Conservation (phyloP, 1,140 invertebrate species). For the Drosophila azteca region DNA sequence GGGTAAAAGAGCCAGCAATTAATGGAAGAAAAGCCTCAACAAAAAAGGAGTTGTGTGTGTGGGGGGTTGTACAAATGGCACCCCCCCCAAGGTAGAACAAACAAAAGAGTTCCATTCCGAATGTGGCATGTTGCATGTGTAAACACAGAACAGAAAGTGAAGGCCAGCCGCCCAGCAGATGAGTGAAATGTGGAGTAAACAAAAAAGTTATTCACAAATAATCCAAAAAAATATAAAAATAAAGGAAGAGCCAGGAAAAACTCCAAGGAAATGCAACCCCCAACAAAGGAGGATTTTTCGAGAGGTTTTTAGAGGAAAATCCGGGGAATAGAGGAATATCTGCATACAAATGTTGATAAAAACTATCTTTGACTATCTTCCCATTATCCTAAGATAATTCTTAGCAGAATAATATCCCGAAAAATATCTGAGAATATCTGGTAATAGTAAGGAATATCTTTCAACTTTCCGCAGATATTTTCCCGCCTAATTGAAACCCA, state of each 20-base stretch:
- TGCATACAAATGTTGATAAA: too few relatives aligned
- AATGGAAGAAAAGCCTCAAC: constrained; percentile 21
- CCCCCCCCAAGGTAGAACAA: constrained; percentile 20
- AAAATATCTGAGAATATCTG: too few relatives aligned
- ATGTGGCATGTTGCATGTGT: constrained; percentile 32
- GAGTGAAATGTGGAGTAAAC: constrained; percentile 53
- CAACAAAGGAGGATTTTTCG: constrained; percentile 13
- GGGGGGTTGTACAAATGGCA: neutral
- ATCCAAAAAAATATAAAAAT: neutral
- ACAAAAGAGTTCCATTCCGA: constrained; percentile 32
- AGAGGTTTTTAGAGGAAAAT: too few relatives aligned
- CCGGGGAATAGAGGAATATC: too few relatives aligned
- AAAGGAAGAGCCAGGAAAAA: too few relatives aligned
- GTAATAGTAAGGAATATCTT: too few relatives aligned
- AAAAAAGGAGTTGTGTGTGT: constrained; percentile 13
- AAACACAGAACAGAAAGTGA: constrained; percentile 48
- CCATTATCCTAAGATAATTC: too few relatives aligned
- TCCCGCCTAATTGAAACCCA: neutral
- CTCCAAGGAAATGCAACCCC: constrained; percentile 42
- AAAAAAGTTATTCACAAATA: constrained; percentile 27
- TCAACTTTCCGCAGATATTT: constrained; percentile 3
- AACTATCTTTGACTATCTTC: too few relatives aligned
- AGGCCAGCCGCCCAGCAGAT: constrained; percentile 36
- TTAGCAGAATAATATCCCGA: too few relatives aligned
- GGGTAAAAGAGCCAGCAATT: constrained; percentile 11